Evolutionary conservation across 2,113 vertebrate genomes (phyloP).

Genomic region (Salvelinus sp.): DNA sequence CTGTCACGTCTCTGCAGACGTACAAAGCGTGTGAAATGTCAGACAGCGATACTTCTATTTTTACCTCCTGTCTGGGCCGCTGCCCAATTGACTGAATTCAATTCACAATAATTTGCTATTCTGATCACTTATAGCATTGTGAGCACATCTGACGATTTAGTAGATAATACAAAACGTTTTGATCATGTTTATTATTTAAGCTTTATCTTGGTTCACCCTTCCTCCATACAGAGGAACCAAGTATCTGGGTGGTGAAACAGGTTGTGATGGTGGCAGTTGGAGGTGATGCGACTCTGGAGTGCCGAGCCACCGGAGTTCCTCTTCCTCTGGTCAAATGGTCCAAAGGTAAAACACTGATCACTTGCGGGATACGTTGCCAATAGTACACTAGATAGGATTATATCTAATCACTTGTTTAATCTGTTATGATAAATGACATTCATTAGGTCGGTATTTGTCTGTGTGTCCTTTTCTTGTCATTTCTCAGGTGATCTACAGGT

Average conservation of each 20-base stretch:
- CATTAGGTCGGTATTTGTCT: no score
- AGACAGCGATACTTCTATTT: constrained; percentile 12
- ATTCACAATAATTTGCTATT: neutral
- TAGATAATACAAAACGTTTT: neutral
- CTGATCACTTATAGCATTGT: neutral
- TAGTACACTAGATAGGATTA: neutral
- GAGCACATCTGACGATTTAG: neutral
- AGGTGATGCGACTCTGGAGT: constrained; percentile 80
- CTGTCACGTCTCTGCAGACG: constrained; percentile 10
- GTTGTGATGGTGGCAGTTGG: constrained; percentile 73
- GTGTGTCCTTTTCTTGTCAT: neutral
- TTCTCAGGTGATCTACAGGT: constrained; percentile 76
- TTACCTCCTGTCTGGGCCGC: neutral
- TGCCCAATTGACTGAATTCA: constrained; percentile 1
- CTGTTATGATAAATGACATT: neutral
- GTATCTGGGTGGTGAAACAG: constrained; percentile 62
- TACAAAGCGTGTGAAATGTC: constrained; percentile 8
- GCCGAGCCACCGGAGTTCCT: constrained; percentile 74
- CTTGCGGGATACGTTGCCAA: neutral
- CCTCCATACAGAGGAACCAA: constrained; percentile 74
- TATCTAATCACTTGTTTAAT: neutral
- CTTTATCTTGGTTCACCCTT: no score
- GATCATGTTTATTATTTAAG: neutral
- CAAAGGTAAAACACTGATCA: constrained; percentile 76
- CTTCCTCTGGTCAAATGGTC: constrained; percentile 82